phyloP scores from a whole-genome alignment of 2,113 vertebrate species.

The Todiramphus saurophagus region DNA sequence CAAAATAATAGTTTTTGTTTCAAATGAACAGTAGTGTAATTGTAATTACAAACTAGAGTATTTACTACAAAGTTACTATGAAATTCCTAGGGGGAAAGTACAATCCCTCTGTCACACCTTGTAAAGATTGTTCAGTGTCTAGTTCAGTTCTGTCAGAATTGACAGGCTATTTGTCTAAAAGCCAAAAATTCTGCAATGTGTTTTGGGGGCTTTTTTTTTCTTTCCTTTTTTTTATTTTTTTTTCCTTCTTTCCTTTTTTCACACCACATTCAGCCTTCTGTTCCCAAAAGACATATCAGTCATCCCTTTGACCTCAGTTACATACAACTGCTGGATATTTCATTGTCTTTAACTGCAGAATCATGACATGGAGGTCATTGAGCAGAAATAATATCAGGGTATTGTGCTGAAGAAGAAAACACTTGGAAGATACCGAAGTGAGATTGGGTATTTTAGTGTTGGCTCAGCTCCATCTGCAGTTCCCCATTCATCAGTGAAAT shows the following conservation, averaged over 20 bases:
- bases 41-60: neutral
- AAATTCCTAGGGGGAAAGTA: neutral
- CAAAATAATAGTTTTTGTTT: neutral
- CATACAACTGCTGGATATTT: neutral
- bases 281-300: neutral
- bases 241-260: neutral
- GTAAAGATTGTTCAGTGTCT: neutral
- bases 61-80: neutral
- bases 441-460: constrained; percentile 41
- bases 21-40: neutral
- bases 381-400: constrained; percentile 41
- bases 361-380: neutral
- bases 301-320: neutral
- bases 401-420: constrained; percentile 44
- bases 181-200: neutral
- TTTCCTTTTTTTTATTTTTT: neutral
- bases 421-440: constrained; percentile 27
- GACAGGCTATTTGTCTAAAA: neutral
- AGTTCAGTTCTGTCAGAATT: neutral
- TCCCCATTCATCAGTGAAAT: constrained; percentile 51
- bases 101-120: neutral
- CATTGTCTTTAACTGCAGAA: neutral
- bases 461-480: constrained; percentile 13
- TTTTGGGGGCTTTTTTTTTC: neutral
- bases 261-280: neutral